Evolutionary conservation across 1,140 invertebrate species (phyloP).

Genomic region (Drosophila obscura): DNA sequence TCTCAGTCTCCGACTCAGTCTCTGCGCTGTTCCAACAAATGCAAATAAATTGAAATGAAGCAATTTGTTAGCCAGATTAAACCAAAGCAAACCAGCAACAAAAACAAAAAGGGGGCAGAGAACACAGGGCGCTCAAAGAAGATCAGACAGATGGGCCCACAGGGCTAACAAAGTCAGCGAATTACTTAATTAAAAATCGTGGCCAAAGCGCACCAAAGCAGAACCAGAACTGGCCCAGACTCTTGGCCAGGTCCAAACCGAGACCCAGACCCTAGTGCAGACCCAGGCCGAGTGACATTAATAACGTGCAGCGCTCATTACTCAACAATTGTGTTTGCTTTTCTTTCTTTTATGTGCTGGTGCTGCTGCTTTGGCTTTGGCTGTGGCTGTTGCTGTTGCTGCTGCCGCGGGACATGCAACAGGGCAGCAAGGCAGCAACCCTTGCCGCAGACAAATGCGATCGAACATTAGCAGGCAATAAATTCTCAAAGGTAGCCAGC

Average conservation of each 20-base stretch:
- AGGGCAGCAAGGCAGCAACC: conserved; percentile 7
- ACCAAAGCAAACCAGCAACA: conserved; percentile 42
- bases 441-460: conserved; percentile 66
- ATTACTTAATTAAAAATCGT: conserved; percentile 84
- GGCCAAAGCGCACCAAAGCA: conserved; percentile 45
- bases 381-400: conserved; percentile 25
- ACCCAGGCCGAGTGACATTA: conserved; percentile 64
- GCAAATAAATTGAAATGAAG: conserved; percentile 83
- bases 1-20: too few species aligned
- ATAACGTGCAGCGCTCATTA: conserved; percentile 80
- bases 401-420: not conserved
- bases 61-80: conserved; percentile 82
- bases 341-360: not conserved
- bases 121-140: conserved; percentile 33
- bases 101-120: conserved; percentile 1
- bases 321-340: conserved; percentile 72
- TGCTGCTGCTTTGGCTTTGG: too few species aligned
- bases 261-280: not conserved
- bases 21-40: conserved; percentile 45
- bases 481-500: conserved; percentile 65
- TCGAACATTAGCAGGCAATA: conserved; percentile 77
- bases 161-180: conserved; percentile 78
- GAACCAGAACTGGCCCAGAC: conserved; percentile 26
- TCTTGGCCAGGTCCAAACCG: conserved; percentile 2
- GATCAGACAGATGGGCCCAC: conserved; percentile 61